These are phyloP conservation scores for Macquaria australasica DNA, from an alignment of 2,113 vertebrate genomes.

Conservation along the genomic window DNA sequence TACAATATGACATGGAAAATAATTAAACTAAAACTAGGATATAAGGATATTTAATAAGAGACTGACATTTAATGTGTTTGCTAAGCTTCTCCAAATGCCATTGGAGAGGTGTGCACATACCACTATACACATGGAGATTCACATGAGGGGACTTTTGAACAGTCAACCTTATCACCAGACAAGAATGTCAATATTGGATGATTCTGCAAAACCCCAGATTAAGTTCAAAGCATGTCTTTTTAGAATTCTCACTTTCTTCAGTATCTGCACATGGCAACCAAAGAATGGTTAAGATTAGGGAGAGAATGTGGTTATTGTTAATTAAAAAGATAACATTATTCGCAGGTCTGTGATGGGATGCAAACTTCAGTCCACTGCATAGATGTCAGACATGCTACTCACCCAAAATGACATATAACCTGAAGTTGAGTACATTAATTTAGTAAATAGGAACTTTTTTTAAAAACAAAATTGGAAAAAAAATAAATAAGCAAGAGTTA, in stretches of 20 bases:
- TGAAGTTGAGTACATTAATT: not conserved
- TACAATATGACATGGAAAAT: constrained; percentile 28
- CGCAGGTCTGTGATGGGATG: no score
- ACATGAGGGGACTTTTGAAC: not conserved
- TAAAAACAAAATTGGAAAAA: not conserved
- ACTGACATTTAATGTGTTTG: constrained; percentile 12
- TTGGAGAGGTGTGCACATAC: not conserved
- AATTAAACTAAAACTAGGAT: constrained; percentile 9
- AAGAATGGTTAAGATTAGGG: not conserved
- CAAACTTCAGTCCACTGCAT: no score
- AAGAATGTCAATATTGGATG: not conserved
- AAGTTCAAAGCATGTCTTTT: not conserved
- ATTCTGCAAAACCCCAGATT: not conserved
- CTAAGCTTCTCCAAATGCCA: not conserved
- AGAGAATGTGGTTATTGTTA: no score
- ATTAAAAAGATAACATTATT: no score
- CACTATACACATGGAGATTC: not conserved
- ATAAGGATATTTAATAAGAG: constrained; percentile 17
- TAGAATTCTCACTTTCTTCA: not conserved
- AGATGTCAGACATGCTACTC: not conserved
- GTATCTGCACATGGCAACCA: not conserved
- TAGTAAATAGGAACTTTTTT: not conserved
- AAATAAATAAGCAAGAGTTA: not conserved
- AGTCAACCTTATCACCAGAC: not conserved
- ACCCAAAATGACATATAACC: no score